Evolutionary conservation across 1,140 invertebrate species (phyloP), one percentile per base, ranked within the genome.

Genomic region (Saxidomus purpurata): DNA sequence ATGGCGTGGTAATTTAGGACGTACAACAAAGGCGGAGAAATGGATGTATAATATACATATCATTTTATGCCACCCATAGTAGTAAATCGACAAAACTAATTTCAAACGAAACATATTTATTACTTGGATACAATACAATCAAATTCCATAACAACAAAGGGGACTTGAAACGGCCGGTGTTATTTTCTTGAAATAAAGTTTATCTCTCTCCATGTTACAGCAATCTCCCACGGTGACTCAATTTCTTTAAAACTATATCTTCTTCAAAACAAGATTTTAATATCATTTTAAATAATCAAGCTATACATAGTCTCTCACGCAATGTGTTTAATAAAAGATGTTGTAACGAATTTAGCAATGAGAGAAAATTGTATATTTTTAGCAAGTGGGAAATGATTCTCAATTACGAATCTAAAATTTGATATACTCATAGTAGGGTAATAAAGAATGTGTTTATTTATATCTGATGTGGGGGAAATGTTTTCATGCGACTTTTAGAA

Each of bases 41-140:
- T 87, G 43, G 25, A 87, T 87, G 40, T 87, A 87, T 87, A 87
- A 87, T 87, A 87, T 87, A 87, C 84, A 87, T 87, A 87, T 87
- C 84, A 77, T 87, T 87, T 87, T 77, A 87, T 87, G 74, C 84
- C 74, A 87, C 84, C 74, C 84, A 40, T 77, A 25, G 69, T 38
- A 71, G 36, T 87, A 87, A 87, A 87, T 87, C 52, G 28, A 47
- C 8, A 13, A 31, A 52, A 55, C 84, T 77, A 76, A 87, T 87
- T 87, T 87, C 69, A 87, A 87, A 61, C 47, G 31, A 87, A 87
- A 77, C 84, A 87, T 87, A 87, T 87, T 87, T 87, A 87, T 77
- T 87, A 87, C 84, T 40, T 28, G 31, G 28, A 61, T 25, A 87
- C 84, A 87, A 87, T 87, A 77, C 84, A 61, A 13, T 36, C 40